Base-by-base conservation (phyloP, 2,113 vertebrate species). In the Sinocyclocheilus anophthalmus region DNA sequence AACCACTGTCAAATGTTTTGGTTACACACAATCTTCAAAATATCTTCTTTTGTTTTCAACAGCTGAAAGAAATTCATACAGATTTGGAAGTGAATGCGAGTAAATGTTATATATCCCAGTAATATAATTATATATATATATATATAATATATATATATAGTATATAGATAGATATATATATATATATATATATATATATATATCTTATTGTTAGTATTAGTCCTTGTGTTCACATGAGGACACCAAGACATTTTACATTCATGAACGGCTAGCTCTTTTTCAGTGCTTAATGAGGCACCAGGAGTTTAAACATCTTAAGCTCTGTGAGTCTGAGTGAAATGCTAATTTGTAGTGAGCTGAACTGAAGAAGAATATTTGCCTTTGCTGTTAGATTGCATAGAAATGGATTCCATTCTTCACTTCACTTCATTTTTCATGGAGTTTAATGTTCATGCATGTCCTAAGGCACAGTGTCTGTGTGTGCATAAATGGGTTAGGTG, bases 381-480 rank as follows among this genome's bases (percentile, higher is more conserved):
- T 13, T 42, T 72, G 9, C 69, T 75, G 72, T 24, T 13, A 63
- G 57, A 78, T 55, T 30, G 45, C 48, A 59, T 20, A 78, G 30
- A 81, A 81, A 81, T 45, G 7, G 33, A 42, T 57, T 24, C 33
- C 33, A 61, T 42, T 76, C 2, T 7, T 24, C 53, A 39, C 48
- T 16, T 81, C 6, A 16, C 45, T 53, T 69, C 24, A 10, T 82
- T 67, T 69, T 33, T 50, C 37, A 42, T 81, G 39, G 42, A n/a
- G 80, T 82, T 30, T 45, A 63, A 63, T 30, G 63, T 70, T 82
- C 26, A 20, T 22, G 16, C 26, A 22, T 82, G 80, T 82, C 80
- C 42, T 70, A 12, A 18, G 63, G 80, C 80, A 8, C 42, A 53
- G 24, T 63, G 57, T 81, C 42, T 50, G 80, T 69, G 80, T 82